phyloP scores from a whole-genome alignment of 2,113 vertebrate genomes.

The Zosterops hypoxanthus region DNA sequence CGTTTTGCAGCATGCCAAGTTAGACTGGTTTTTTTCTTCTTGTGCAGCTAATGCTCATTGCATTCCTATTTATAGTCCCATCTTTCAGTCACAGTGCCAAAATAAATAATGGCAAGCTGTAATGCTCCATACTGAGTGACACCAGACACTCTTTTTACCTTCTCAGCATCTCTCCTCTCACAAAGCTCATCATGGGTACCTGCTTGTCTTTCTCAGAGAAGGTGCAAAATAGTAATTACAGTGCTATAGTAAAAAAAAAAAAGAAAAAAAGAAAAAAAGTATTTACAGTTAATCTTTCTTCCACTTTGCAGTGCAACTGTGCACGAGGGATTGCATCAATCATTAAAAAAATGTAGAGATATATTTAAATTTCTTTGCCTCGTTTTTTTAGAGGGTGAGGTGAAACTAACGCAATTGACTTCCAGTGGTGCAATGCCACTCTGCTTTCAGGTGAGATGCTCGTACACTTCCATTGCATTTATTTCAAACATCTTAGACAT shows the following conservation, averaged over 20 bases:
- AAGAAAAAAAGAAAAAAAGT: not conserved
- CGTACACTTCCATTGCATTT: not conserved
- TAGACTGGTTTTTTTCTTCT: not conserved
- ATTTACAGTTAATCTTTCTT: slow-evolving; percentile 1
- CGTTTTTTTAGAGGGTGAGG: not conserved
- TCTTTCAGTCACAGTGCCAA: slow-evolving; percentile 37
- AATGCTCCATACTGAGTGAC: not conserved
- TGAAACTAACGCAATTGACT: not conserved
- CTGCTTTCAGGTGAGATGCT: not conserved
- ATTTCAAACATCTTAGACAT: not conserved
- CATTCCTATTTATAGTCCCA: slow-evolving; percentile 47
- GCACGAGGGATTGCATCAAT: not conserved
- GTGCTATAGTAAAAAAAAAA: slow-evolving; percentile 39
- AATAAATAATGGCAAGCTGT: slow-evolving; percentile 1
- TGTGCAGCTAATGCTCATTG: not conserved
- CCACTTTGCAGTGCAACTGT: not conserved
- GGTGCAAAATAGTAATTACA: slow-evolving; percentile 38
- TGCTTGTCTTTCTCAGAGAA: slow-evolving; percentile 44
- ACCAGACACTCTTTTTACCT: not conserved
- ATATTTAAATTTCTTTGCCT: not conserved
- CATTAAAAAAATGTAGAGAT: not conserved
- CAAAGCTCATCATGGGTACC: slow-evolving; percentile 35
- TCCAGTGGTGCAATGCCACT: not conserved
- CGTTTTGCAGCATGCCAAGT: not conserved
- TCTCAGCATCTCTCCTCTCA: slow-evolving; percentile 12